Percentiles rank a stretch among this genome's conserved stretches.
phyloP scores from a whole-genome alignment of 35 echinoderm and acorn worm genomes.

The Lytechinus variegatus region DNA sequence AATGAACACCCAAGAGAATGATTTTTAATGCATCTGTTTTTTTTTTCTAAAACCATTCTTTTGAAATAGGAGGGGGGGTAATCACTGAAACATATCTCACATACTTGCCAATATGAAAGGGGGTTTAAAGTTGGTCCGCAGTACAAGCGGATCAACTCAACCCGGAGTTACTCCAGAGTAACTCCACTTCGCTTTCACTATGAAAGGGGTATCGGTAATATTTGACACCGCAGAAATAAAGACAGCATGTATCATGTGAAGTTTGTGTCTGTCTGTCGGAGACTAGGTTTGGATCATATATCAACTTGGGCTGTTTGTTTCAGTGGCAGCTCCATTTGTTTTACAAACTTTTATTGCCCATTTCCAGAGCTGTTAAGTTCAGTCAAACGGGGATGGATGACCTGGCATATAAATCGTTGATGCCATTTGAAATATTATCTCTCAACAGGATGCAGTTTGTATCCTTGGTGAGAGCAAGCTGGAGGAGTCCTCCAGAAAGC shows the following conservation, averaged over 20 bases:
- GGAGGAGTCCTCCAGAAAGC: background rate
- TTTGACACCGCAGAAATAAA: background rate
- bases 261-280: background rate
- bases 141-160: too few relatives aligned
- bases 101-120: too few relatives aligned
- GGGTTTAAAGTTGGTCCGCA: too few relatives aligned
- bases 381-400: slow-evolving; percentile 16
- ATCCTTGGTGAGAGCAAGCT: background rate
- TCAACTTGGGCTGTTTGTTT: background rate
- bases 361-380: background rate
- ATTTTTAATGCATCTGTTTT: too few relatives aligned
- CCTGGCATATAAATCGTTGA: background rate
- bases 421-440: background rate
- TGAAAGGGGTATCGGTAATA: too few relatives aligned
- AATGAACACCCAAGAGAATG: too few relatives aligned
- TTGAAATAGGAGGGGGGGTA: too few relatives aligned
- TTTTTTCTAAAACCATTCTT: too few relatives aligned
- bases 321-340: background rate
- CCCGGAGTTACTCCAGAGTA: too few relatives aligned
- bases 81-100: too few relatives aligned
- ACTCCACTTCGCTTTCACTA: too few relatives aligned
- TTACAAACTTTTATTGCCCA: slow-evolving; percentile 14
- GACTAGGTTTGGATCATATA: background rate
- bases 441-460: background rate
- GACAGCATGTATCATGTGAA: background rate